Evolutionary conservation across 2,797 vertebrate species (phyloP), one percentile per base, ranked within the genome.

Genomic region (Onychomys arenicola): DNA sequence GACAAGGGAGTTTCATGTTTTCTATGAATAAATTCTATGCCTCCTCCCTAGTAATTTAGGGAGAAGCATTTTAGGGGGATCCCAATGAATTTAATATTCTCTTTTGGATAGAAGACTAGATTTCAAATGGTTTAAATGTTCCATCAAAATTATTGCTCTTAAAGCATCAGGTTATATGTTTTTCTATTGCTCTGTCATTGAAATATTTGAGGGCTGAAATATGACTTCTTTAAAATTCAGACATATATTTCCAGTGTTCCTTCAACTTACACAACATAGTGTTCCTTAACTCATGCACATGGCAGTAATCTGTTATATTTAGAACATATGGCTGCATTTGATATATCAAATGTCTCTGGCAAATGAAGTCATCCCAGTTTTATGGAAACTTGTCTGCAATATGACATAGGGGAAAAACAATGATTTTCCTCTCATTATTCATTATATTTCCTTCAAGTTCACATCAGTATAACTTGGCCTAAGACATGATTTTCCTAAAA

Each of bases 281-380:
- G 78, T 97, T 96, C 94, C 85, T 37, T 96, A 93, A 63, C 89
- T 92, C 61, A 81, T 57, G 87, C 95, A 96, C 91, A 93, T 95
- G 96, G 96, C 71, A 94, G 61, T 95, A 93, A 98, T 96, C 92
- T 97, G 92, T 93, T 96, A 91, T 84, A 96, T 96, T 97, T 93
- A 93, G 89, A 97, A 94, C 95, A 97, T 82, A 96, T 95, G 95
- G 94, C 87, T 94, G 73, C 71, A 90, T 63, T 96, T 96, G 93
- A 87, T 88, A 80, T 88, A 94, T 94, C 87, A 94, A 95, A 94
- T 97, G 90, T 84, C 89, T 94, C 95, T 94, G 91, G 71, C 87
- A 94, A 96, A 86, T 95, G 94, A 97, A 95, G 83, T 95, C 94
- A 93, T 88, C 80, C 49, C 9, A 88, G 83, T 87, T 95, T 96